Percentiles rank a stretch among this genome's conserved stretches.
These are phyloP conservation scores for Lepidurus packardi DNA, from an alignment of 1,140 invertebrate species.

Conservation along the genomic window DNA sequence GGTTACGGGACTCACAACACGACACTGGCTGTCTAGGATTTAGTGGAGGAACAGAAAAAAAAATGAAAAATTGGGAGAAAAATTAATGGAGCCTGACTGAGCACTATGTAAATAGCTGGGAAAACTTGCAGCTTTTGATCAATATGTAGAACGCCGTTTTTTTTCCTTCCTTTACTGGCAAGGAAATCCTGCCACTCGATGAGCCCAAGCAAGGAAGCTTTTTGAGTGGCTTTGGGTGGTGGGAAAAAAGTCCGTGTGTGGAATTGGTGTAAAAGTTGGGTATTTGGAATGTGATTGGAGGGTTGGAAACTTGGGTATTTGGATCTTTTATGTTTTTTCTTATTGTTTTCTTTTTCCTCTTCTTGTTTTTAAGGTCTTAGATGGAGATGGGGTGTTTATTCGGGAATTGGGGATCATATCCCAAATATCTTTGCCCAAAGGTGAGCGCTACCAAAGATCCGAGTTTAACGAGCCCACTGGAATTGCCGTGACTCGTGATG, in stretches of 20 bases:
- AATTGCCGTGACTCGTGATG: conserved; percentile 52
- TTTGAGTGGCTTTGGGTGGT: neutral
- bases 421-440: conserved; percentile 35
- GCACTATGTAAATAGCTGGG: conserved; percentile 21
- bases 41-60: conserved; percentile 27
- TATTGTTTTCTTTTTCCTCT: neutral
- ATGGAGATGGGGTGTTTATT: conserved; percentile 47
- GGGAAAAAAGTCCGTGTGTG: neutral
- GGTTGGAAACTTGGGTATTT: neutral
- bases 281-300: neutral
- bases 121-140: conserved; percentile 22
- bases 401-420: conserved; percentile 47
- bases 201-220: conserved; percentile 1
- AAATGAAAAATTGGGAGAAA: neutral
- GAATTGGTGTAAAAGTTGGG: neutral
- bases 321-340: neutral
- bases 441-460: conserved; percentile 38
- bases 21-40: conserved; percentile 32
- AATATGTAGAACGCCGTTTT: conserved; percentile 13
- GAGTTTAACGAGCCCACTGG: conserved; percentile 63
- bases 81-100: conserved; percentile 21
- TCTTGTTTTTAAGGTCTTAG: conserved; percentile 31
- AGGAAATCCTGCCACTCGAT: neutral
- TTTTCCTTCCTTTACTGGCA: neutral
- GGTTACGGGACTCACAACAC: neutral